phyloP scores from a whole-genome alignment of 2,113 vertebrate genomes.

The Eretmochelys imbricata region DNA sequence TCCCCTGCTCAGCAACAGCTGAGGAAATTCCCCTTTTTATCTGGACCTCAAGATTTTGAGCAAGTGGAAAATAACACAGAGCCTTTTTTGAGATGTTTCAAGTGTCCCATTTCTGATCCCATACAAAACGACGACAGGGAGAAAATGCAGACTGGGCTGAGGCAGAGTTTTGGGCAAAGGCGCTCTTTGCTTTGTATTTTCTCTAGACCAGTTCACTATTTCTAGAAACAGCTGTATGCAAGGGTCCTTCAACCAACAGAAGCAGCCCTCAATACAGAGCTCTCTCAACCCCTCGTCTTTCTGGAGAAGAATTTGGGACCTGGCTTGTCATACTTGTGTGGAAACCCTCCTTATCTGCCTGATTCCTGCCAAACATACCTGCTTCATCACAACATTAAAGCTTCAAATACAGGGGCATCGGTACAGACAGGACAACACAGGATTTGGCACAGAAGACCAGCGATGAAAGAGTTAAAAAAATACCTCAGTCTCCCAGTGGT shows the following conservation, averaged over 20 bases:
- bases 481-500: constrained; percentile 48
- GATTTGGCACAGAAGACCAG: not conserved
- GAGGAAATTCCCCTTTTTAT: constrained; percentile 34
- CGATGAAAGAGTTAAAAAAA: constrained; percentile 47
- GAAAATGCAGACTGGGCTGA: constrained; percentile 8
- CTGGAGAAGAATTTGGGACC: not conserved
- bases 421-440: not conserved
- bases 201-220: constrained; percentile 11
- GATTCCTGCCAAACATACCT: not conserved
- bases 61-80: not conserved
- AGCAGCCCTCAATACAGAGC: not conserved
- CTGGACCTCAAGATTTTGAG: not conserved
- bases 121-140: constrained; percentile 23
- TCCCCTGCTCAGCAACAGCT: constrained; percentile 24
- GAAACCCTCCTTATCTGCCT: not conserved
- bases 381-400: not conserved
- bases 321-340: not conserved
- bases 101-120: constrained; percentile 42
- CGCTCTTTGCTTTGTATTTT: constrained; percentile 62
- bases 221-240: constrained; percentile 40
- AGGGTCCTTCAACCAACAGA: constrained; percentile 21
- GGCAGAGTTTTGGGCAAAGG: constrained; percentile 45
- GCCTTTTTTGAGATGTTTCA: constrained; percentile 11
- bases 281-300: not conserved
- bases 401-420: not conserved